Percentiles rank a stretch among this genome's conserved stretches.
phyloP scores from a whole-genome alignment of 2,797 vertebrate genomes.

The Emydoidea blandingii region DNA sequence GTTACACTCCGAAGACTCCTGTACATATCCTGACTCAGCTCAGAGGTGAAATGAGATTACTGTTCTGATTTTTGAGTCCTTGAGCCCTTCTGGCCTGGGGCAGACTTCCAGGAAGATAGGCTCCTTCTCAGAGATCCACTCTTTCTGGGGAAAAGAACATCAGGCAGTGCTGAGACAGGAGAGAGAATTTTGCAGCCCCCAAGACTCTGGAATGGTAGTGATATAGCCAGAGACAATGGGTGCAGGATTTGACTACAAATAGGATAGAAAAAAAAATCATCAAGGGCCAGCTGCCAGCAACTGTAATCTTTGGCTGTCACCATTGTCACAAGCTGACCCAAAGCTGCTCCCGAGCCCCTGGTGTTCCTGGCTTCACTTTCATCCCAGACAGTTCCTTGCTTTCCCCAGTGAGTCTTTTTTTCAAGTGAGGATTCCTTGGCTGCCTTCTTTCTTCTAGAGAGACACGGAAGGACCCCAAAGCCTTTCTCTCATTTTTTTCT shows the following conservation, averaged over 20 bases:
- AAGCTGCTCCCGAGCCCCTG: not conserved
- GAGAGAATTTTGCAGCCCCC: too few species aligned
- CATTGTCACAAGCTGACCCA: fast-evolving
- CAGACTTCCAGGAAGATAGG: not conserved
- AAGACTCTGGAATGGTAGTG: not conserved
- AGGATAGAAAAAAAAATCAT: not conserved
- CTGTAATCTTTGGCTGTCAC: slow-evolving; percentile 41
- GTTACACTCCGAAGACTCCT: not conserved
- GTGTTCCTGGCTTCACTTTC: not conserved
- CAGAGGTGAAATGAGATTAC: not conserved
- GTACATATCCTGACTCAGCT: not conserved
- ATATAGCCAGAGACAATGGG: not conserved
- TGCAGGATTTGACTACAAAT: not conserved
- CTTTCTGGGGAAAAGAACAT: not conserved
- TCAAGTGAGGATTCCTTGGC: not conserved
- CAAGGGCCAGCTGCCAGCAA: not conserved
- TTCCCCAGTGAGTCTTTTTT: not conserved
- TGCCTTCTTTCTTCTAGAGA: not conserved
- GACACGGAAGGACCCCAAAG: not conserved
- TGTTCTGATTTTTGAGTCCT: not conserved
- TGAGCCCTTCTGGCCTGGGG: not conserved
- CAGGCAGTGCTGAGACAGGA: not conserved
- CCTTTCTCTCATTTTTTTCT: not conserved
- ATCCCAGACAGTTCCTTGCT: not conserved
- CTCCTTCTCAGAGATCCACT: too few species aligned